Evolutionary conservation across 2,113 vertebrate genomes (phyloP).

Genomic region (Lichenostomus cassidix): DNA sequence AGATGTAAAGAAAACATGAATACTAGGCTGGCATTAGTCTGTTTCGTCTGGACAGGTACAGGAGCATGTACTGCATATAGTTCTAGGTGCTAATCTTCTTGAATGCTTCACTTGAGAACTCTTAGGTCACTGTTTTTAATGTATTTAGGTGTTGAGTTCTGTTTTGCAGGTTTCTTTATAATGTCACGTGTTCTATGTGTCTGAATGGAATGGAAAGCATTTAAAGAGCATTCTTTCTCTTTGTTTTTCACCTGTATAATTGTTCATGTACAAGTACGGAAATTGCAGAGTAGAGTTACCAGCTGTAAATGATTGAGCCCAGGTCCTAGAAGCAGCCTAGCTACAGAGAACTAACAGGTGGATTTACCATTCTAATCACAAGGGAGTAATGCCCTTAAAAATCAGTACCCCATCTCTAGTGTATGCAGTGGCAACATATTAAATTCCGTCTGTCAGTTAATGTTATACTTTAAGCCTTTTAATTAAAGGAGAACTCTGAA

Average conservation of each 20-base stretch:
- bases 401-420: not conserved
- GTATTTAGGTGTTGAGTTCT: not conserved
- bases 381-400: not conserved
- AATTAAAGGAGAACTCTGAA: not conserved
- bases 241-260: not conserved
- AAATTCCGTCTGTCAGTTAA: not conserved
- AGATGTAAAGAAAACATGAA: not conserved
- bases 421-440: not conserved
- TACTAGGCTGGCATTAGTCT: not conserved
- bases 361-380: not conserved
- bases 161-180: not conserved
- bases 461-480: not conserved
- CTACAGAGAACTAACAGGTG: not conserved
- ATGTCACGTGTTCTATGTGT: accelerated
- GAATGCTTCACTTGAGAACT: not conserved
- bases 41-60: not conserved
- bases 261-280: not conserved
- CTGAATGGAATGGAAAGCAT: not conserved
- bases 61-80: not conserved
- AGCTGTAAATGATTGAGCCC: not conserved
- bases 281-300: not conserved
- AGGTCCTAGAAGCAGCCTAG: not conserved
- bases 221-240: not conserved
- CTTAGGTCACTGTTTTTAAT: not conserved
- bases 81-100: not conserved